Conservation (phyloP, 2,113 vertebrate species). For the Dolichotis patagonum region DNA sequence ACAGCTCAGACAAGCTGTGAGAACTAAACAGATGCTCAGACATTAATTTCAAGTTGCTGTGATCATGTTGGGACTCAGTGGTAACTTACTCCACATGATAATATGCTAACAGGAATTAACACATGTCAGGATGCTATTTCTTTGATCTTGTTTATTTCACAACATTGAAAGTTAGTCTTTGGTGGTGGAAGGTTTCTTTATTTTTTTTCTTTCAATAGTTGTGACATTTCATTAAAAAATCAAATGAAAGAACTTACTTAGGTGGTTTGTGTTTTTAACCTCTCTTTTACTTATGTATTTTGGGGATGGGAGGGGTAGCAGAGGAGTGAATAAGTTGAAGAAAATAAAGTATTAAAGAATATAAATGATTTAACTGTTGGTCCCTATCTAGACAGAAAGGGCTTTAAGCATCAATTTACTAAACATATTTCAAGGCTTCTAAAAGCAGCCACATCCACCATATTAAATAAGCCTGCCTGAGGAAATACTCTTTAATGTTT, state of each 20-base stretch:
- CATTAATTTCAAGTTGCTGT: background rate
- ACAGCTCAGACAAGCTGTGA: background rate
- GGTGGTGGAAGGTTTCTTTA: background rate
- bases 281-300: background rate
- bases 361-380: background rate
- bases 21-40: background rate
- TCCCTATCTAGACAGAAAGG: background rate
- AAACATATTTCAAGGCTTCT: slow-evolving; percentile 55
- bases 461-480: slow-evolving; percentile 64
- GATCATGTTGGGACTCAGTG: background rate
- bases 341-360: slow-evolving; percentile 32
- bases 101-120: background rate
- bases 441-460: slow-evolving; percentile 53
- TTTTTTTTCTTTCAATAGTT: background rate
- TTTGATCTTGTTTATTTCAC: background rate
- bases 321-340: background rate
- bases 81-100: no score
- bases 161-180: background rate
- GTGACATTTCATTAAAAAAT: background rate
- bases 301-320: background rate
- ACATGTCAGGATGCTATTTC: background rate
- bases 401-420: slow-evolving; percentile 37
- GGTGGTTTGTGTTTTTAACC: background rate
- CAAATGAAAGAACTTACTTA: background rate
- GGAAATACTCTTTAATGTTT: slow-evolving; percentile 50